phyloP scores from a whole-genome alignment of 2,113 vertebrate genomes.

The Phylloscopus whistleri region DNA sequence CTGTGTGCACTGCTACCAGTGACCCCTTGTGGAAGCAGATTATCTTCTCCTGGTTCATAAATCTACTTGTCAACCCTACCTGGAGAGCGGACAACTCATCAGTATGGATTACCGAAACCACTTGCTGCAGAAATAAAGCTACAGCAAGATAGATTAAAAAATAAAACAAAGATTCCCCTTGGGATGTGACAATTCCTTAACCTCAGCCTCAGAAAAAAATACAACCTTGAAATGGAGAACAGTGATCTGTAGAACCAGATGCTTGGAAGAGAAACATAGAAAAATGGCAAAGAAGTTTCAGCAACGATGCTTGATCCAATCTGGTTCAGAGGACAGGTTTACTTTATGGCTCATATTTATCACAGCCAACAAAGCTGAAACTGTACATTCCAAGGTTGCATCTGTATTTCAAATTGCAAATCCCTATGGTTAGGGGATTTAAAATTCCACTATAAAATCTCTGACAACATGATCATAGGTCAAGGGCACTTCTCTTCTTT shows the following conservation, averaged over 20 bases:
- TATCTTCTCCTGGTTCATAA: slow-evolving; percentile 58
- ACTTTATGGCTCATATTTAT: slow-evolving; percentile 51
- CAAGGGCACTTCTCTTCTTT: not conserved
- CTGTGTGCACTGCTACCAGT: slow-evolving; percentile 7
- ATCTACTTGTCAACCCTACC: slow-evolving; percentile 56
- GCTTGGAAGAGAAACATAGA: not conserved
- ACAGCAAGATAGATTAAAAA: slow-evolving; percentile 45
- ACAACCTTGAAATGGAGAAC: slow-evolving; percentile 57
- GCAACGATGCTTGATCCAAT: not conserved
- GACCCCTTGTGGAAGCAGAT: slow-evolving; percentile 56
- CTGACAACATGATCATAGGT: not conserved
- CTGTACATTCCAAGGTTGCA: slow-evolving; percentile 26
- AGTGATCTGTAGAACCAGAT: slow-evolving; percentile 19
- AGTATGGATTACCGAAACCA: slow-evolving; percentile 48
- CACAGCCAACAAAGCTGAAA: slow-evolving; percentile 31
- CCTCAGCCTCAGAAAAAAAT: slow-evolving; percentile 8
- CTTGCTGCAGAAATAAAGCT: slow-evolving; percentile 53
- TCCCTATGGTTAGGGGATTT: not conserved
- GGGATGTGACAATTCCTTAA: slow-evolving; percentile 56
- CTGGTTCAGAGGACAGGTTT: slow-evolving; percentile 21
- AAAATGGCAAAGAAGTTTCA: slow-evolving; percentile 21
- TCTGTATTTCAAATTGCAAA: slow-evolving; percentile 44
- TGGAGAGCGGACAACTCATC: slow-evolving; percentile 25
- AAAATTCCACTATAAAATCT: slow-evolving; percentile 38
- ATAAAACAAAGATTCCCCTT: slow-evolving; percentile 33